Base-by-base conservation (phyloP, 2,888 invertebrate species). In the Micoletzkya japonica region DNA sequence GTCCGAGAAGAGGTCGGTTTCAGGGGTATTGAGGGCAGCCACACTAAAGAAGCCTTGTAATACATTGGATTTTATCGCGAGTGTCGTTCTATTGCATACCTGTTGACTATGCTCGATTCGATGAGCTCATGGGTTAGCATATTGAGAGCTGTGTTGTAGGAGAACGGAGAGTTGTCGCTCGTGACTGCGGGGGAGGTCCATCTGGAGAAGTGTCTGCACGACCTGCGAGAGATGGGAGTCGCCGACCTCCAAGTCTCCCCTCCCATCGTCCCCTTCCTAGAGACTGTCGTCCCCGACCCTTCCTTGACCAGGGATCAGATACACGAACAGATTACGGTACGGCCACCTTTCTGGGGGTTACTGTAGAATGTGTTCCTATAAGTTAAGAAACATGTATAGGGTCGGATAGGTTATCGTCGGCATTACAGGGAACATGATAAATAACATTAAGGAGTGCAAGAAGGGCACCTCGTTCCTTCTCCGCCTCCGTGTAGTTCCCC, bases 101-200 rank as follows among this genome's bases (percentile, higher is more conserved):
- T n/a, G n/a, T n/a, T n/a, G n/a, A n/a, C n/a, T n/a, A n/a, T n/a
- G n/a, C n/a, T n/a, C n/a, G n/a, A n/a, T n/a, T n/a, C n/a, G n/a
- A n/a, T n/a, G n/a, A n/a, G n/a, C n/a, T n/a, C n/a, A n/a, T n/a
- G n/a, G n/a, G n/a, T n/a, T n/a, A n/a, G n/a, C n/a, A n/a, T n/a
- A n/a, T n/a, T n/a, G n/a, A n/a, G n/a, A n/a, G n/a, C n/a, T n/a
- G 4, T 6, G 4, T 26, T 52, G 4, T 93, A 95, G 86, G 93
- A 95, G 84, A 93, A 92, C 0, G 98, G 98, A 0, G 97, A 98
- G 86, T 92, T 94, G 85, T 93, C 98, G 1, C 89, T 99, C 37
- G 90, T 93, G 2, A 95, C 97, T 0, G 92, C 96, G 1, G 98
- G 98, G 0, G 95, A 98, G 88, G 93, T 98, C 1, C 98, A 98